Evolutionary conservation across 2,797 vertebrate genomes (phyloP).

Genomic region (Sorex maritimensis): DNA sequence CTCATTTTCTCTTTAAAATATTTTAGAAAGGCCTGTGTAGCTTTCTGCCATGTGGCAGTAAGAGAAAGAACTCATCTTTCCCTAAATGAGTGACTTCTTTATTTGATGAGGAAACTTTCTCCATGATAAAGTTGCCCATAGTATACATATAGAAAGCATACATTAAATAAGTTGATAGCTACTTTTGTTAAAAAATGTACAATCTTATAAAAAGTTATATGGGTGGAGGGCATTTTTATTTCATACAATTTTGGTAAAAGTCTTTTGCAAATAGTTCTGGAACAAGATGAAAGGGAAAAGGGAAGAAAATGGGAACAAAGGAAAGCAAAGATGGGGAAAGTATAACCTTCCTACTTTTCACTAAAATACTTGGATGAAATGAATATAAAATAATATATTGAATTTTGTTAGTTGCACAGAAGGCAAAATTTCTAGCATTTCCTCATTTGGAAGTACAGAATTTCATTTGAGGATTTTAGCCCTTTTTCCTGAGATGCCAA

Average conservation of each 20-base stretch:
- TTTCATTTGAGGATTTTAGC: neutral
- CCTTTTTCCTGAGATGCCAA: neutral
- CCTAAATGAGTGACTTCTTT: neutral
- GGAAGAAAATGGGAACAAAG: neutral
- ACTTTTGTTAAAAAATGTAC: neutral
- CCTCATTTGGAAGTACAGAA: neutral
- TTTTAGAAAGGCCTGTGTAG: too few species aligned
- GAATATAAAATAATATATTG: neutral
- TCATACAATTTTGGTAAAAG: slow-evolving; percentile 17
- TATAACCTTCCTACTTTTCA: slow-evolving; percentile 5
- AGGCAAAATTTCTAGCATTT: neutral
- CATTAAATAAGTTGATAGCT: slow-evolving; percentile 26
- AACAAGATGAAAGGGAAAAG: neutral
- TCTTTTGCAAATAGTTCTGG: slow-evolving; percentile 18
- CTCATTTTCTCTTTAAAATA: too few species aligned
- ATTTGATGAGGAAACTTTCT: neutral
- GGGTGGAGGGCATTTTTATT: neutral
- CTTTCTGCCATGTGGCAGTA: neutral
- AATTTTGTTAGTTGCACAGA: neutral
- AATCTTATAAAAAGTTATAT: neutral
- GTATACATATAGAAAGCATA: neutral
- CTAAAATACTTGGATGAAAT: slow-evolving; percentile 10
- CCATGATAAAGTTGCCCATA: neutral
- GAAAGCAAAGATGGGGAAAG: neutral
- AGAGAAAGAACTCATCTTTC: neutral